A percentile compares a stretch with the other conserved stretches of the same genome.
Evolutionary conservation across 2,113 vertebrate species (phyloP).

Genomic region (Percopsis transmontana): DNA sequence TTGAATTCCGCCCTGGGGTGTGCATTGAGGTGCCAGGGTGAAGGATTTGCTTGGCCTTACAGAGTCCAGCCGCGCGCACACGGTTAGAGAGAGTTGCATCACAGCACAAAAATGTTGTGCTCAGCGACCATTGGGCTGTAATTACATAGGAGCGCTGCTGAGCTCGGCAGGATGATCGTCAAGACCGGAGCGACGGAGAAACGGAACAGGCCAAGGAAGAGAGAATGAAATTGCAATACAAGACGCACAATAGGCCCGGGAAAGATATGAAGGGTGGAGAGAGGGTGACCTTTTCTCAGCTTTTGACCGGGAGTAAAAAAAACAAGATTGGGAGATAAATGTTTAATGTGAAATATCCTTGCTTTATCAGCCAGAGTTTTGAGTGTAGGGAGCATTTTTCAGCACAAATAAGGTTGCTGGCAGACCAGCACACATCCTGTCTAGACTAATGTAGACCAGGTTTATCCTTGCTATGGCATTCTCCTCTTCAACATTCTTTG

Average conservation of each 20-base stretch:
- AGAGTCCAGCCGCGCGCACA: constrained; percentile 47
- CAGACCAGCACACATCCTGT: background rate
- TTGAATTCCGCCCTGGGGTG: background rate
- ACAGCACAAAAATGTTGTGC: constrained; percentile 76
- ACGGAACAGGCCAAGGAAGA: constrained; percentile 12
- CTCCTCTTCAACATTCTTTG: background rate
- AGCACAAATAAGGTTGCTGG: background rate
- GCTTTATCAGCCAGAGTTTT: background rate
- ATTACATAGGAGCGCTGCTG: constrained; percentile 80
- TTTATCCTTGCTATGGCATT: background rate
- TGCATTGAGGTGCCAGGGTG: constrained; percentile 45
- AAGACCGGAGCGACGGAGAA: constrained; percentile 47
- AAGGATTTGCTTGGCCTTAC: constrained; percentile 53
- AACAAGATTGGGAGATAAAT: background rate
- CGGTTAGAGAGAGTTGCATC: constrained; percentile 63
- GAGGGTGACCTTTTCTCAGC: background rate
- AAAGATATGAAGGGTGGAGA: background rate
- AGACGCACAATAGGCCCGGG: constrained; percentile 13
- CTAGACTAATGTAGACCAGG: background rate
- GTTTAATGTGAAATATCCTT: background rate
- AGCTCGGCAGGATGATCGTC: constrained; percentile 74
- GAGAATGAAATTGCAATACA: constrained; percentile 19
- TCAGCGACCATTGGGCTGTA: constrained; percentile 77
- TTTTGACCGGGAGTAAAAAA: background rate
- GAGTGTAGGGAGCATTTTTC: background rate